Percentiles rank a stretch among this genome's conserved stretches.
Conservation (phyloP, 2,888 invertebrate species). For the Branchipolynoe longqiensis region DNA sequence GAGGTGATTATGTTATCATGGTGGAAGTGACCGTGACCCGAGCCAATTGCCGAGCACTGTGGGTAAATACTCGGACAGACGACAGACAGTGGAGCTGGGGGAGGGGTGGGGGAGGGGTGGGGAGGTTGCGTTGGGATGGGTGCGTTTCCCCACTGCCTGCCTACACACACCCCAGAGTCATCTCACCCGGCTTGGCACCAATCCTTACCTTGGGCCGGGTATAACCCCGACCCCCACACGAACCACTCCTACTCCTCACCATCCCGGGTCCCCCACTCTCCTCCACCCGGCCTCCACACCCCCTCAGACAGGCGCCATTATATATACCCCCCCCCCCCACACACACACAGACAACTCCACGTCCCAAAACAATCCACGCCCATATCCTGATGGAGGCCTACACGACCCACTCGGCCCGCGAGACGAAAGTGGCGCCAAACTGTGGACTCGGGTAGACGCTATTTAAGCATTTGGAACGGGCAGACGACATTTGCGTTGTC, state of each 20-base stretch:
- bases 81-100: background rate
- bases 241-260: background rate
- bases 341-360: too few relatives aligned
- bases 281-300: background rate
- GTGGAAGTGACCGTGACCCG: constrained; percentile 47
- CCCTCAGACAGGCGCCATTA: background rate
- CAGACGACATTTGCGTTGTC: constrained; percentile 43
- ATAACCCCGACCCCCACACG: too few relatives aligned
- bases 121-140: too few relatives aligned
- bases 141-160: too few relatives aligned
- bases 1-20: constrained; percentile 55
- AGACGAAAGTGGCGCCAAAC: constrained; percentile 4
- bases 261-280: background rate
- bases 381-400: too few relatives aligned
- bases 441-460: background rate
- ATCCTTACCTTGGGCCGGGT: too few relatives aligned
- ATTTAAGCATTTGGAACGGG: constrained; percentile 9
- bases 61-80: constrained; percentile 53
- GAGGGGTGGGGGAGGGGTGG: too few relatives aligned
- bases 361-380: too few relatives aligned
- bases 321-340: too few relatives aligned
- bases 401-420: background rate
- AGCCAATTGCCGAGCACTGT: background rate
- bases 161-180: too few relatives aligned
- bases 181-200: too few relatives aligned